Evolutionary conservation across 2,113 vertebrate genomes (phyloP).

Genomic region (Gallinago jamesoni): DNA sequence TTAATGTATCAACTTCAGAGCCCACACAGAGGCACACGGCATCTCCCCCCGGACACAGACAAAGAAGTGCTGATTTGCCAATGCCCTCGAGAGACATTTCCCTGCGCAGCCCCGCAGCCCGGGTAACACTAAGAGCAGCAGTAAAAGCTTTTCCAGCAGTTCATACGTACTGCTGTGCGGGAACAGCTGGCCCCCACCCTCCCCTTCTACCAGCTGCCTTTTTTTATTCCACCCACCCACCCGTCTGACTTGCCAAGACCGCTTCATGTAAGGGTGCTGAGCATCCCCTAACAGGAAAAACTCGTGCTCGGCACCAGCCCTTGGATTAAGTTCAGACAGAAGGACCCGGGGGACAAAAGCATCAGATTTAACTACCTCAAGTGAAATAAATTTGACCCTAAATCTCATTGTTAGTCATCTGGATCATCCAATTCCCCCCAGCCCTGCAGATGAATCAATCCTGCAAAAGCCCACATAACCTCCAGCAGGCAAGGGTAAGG

Average conservation of each 20-base stretch:
- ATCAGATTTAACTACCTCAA: not conserved
- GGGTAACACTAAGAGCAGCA: not conserved
- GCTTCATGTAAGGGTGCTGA: not conserved
- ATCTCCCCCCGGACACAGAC: not conserved
- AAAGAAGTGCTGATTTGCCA: not conserved
- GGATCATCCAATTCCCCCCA: constrained; percentile 9
- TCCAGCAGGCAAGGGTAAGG: not conserved
- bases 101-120: not conserved
- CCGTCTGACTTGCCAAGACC: not conserved
- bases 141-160: not conserved
- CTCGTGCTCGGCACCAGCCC: not conserved
- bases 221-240: not conserved
- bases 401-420: not conserved
- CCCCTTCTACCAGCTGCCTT: not conserved
- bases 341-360: not conserved
- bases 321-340: not conserved
- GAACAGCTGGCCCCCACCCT: not conserved
- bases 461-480: not conserved
- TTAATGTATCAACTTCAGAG: constrained; percentile 44
- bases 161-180: fast-evolving
- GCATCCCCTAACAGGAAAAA: not conserved
- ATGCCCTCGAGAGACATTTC: not conserved
- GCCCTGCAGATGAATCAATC: not conserved
- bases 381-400: not conserved
- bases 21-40: fast-evolving